Evolutionary conservation across 2,888 invertebrate species (phyloP).

Genomic region (Orchestes rusci): DNA sequence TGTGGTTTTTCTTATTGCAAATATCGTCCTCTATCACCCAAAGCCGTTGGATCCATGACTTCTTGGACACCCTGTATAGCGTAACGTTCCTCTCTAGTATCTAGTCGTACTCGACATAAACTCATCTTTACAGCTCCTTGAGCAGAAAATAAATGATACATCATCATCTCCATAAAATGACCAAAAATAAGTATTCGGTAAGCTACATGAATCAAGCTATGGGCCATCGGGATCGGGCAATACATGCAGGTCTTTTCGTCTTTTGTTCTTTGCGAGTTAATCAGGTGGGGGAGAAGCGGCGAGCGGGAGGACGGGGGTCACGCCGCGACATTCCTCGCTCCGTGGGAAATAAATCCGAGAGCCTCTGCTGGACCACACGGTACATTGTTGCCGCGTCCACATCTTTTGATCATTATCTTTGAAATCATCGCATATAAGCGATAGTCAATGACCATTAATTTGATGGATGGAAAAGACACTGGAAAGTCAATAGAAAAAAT

Average conservation of each 20-base stretch:
- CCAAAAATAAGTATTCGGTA: too few species aligned
- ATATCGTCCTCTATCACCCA: too few species aligned
- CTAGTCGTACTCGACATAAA: too few species aligned
- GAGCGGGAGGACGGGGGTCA: constrained; percentile 28
- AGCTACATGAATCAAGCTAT: too few species aligned
- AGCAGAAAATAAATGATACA: neutral
- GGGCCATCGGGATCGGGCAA: constrained; percentile 33
- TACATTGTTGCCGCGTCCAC: constrained; percentile 14
- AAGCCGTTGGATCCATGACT: too few species aligned
- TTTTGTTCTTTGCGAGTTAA: constrained; percentile 38
- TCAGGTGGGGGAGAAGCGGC: constrained; percentile 28
- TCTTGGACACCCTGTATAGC: too few species aligned
- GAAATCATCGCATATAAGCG: neutral
- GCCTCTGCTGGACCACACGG: constrained; percentile 18
- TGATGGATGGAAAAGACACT: too few species aligned
- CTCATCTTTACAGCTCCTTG: neutral
- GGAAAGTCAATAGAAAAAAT: too few species aligned
- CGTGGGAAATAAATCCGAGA: constrained; percentile 38
- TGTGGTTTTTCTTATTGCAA: too few species aligned
- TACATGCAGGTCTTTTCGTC: too few species aligned
- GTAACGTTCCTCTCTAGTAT: too few species aligned
- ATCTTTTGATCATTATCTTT: neutral
- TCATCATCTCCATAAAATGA: neutral
- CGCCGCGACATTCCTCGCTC: constrained; percentile 40
- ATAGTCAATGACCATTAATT: too few species aligned